Conservation (phyloP, 2,888 invertebrate genomes). For the Oxycera nigricornis region DNA sequence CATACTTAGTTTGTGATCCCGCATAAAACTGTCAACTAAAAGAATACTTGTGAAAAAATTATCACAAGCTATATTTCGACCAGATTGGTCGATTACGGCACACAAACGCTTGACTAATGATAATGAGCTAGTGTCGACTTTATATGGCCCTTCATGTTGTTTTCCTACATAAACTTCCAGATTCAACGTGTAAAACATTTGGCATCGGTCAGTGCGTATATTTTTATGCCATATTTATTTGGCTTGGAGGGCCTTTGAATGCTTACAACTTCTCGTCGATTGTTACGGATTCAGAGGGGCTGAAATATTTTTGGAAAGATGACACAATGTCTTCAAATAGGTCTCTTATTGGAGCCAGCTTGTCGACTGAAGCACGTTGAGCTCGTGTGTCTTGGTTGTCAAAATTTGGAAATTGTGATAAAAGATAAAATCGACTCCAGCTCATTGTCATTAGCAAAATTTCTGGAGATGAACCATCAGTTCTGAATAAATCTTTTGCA, state of each 20-base stretch:
- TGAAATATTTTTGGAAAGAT: too few species aligned
- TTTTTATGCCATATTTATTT: neutral
- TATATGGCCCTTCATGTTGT: neutral
- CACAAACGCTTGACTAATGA: neutral
- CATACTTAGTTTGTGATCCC: neutral
- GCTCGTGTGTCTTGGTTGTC: neutral
- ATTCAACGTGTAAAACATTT: neutral
- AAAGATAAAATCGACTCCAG: too few species aligned
- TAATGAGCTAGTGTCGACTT: neutral
- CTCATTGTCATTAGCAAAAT: too few species aligned
- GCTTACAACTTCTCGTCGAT: neutral
- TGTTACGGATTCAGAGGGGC: too few species aligned
- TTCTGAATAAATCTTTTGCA: neutral
- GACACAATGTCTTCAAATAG: neutral
- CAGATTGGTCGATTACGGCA: neutral
- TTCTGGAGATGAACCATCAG: too few species aligned
- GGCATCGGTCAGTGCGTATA: neutral
- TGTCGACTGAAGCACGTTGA: neutral
- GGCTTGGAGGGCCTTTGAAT: neutral
- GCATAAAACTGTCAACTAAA: neutral
- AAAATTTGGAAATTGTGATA: too few species aligned
- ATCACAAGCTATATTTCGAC: neutral
- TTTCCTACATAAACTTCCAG: neutral
- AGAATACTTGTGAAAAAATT: too few species aligned
- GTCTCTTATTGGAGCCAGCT: neutral